These are phyloP conservation scores for Osedax fenrisi DNA, from an alignment of 2,888 invertebrate species.

Conservation along the genomic window DNA sequence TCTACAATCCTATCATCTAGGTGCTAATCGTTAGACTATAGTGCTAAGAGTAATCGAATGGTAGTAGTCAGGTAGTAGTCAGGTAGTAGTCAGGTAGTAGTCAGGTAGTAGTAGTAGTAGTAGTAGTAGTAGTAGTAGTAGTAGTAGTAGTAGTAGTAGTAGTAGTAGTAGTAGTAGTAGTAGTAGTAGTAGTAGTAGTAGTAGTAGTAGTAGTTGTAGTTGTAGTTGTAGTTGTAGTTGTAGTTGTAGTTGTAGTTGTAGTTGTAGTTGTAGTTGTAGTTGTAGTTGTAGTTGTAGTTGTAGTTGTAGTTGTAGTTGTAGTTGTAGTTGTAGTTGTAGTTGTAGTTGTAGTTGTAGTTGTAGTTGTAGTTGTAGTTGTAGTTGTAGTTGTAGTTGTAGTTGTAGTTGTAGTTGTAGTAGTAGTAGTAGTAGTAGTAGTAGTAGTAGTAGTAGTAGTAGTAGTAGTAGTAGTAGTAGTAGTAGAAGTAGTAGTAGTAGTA, in stretches of 20 bases:
- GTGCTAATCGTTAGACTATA: slow-evolving; percentile 12
- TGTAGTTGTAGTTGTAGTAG: slow-evolving; percentile 18
- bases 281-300: slow-evolving; percentile 3
- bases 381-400: slow-evolving; percentile 11
- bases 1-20: too few relatives aligned
- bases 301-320: too few relatives aligned
- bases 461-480: slow-evolving; percentile 22
- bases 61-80: too few relatives aligned
- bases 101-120: slow-evolving; percentile 12
- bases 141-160: slow-evolving; percentile 16
- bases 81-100: too few relatives aligned
- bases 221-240: too few relatives aligned
- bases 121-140: slow-evolving; percentile 16
- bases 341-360: slow-evolving; percentile 11
- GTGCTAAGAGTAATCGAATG: not conserved
- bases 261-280: too few relatives aligned
- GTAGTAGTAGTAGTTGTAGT: not conserved
- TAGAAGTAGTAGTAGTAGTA: slow-evolving; percentile 23
- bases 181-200: slow-evolving; percentile 15
- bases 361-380: slow-evolving; percentile 2
- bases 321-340: too few relatives aligned
- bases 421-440: slow-evolving; percentile 18
- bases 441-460: slow-evolving; percentile 17
- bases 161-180: slow-evolving; percentile 16
- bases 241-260: too few relatives aligned